These are phyloP conservation scores for Cryptophagus acutangulus DNA, from an alignment of 2,888 invertebrate genomes.

Conservation along the genomic window DNA sequence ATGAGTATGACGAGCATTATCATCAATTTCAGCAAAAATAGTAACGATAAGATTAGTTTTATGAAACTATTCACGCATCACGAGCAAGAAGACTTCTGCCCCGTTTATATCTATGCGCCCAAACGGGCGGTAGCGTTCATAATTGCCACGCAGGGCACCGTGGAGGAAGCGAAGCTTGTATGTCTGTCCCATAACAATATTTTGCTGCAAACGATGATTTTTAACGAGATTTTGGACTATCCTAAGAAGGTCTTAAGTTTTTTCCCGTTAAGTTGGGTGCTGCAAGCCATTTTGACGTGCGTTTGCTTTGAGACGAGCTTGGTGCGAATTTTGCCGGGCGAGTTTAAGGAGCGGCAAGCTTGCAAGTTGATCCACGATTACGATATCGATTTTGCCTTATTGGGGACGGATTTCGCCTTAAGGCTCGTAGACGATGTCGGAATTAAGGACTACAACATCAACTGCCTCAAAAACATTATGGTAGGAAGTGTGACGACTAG, in stretches of 20 bases:
- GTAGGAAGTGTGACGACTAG: conserved; percentile 33
- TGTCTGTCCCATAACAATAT: conserved; percentile 38
- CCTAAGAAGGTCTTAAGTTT: conserved; percentile 35
- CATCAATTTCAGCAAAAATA: conserved; percentile 27
- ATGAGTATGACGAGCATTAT: conserved; percentile 12
- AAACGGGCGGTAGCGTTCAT: conserved; percentile 35
- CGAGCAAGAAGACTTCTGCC: conserved; percentile 28
- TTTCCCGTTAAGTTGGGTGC: conserved; percentile 36
- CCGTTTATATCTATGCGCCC: conserved; percentile 30
- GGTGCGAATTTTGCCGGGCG: conserved; percentile 31
- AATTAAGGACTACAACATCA: conserved; percentile 37
- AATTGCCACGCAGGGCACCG: conserved; percentile 36
- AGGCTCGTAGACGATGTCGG: conserved; percentile 33
- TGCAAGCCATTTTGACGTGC: conserved; percentile 35
- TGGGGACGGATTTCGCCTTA: conserved; percentile 34
- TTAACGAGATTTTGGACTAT: conserved; percentile 26
- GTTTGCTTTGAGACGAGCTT: conserved; percentile 31
- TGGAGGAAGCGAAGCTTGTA: conserved; percentile 33
- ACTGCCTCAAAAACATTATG: conserved; percentile 33
- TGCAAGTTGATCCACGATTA: conserved; percentile 40
- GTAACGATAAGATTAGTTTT: conserved; percentile 23
- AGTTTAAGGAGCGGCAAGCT: conserved; percentile 33
- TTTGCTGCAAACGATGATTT: conserved; percentile 27
- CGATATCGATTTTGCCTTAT: conserved; percentile 32
- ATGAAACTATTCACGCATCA: conserved; percentile 22